Conservation (phyloP, 2,113 vertebrate genomes). For the Myrmecophaga tridactyla region DNA sequence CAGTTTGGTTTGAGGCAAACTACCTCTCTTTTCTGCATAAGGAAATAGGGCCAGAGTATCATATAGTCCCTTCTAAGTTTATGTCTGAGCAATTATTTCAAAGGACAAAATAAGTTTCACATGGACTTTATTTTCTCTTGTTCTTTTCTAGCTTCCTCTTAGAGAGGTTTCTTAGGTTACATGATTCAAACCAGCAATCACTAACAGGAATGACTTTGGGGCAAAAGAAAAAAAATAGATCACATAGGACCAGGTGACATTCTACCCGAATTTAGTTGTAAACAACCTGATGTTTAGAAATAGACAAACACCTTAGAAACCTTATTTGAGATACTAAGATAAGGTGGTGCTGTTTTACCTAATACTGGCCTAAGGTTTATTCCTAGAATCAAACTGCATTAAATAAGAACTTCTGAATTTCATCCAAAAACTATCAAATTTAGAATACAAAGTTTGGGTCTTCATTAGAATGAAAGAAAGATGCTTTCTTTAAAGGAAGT, state of each 20-base stretch:
- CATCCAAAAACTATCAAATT: neutral
- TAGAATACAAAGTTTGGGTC: neutral
- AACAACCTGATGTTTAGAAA: neutral
- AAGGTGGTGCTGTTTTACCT: neutral
- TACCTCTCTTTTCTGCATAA: neutral
- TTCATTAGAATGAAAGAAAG: neutral
- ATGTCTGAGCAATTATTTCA: conserved; percentile 35
- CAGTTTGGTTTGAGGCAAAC: neutral
- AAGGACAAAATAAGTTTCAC: neutral
- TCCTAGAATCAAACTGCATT: neutral
- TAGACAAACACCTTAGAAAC: neutral
- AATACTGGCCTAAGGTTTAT: neutral
- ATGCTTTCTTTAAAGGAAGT: neutral
- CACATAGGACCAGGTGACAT: neutral
- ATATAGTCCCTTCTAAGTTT: neutral
- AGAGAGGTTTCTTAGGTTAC: neutral
- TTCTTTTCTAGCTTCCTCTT: neutral
- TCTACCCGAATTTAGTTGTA: conserved; percentile 35
- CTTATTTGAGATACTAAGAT: neutral
- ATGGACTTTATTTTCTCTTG: neutral
- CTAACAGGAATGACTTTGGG: neutral
- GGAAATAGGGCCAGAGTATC: neutral
- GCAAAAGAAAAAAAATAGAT: neutral
- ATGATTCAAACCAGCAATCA: conserved; percentile 11
- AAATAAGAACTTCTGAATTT: neutral